Conservation (phyloP, 2,113 vertebrate genomes). For the Zosterops borbonicus region DNA sequence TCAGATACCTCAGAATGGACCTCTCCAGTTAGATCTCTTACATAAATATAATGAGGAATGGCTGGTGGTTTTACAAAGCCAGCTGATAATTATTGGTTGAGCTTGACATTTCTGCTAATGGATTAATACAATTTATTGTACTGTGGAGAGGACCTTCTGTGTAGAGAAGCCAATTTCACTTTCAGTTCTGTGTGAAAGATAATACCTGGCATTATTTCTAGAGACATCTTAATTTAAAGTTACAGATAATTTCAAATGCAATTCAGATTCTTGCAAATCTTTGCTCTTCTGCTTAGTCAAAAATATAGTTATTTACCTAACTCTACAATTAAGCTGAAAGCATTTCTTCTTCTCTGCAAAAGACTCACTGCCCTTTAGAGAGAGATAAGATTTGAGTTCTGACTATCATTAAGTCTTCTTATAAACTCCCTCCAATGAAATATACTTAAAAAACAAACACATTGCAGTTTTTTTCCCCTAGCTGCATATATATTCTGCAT, state of each 20-base stretch:
- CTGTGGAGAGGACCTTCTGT: not conserved
- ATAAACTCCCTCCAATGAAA: not conserved
- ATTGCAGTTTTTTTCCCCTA: not conserved
- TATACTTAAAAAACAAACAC: not conserved
- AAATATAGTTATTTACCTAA: constrained; percentile 23
- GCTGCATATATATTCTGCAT: not conserved
- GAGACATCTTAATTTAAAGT: constrained; percentile 24
- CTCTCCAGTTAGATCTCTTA: not conserved
- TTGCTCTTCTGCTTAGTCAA: not conserved
- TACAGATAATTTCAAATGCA: constrained; percentile 1
- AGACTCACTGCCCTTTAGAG: not conserved
- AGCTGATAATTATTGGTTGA: constrained; percentile 48
- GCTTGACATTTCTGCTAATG: constrained; percentile 46
- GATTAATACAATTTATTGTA: constrained; percentile 32
- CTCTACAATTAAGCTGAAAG: not conserved
- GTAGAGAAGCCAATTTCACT: constrained; percentile 1
- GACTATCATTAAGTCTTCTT: not conserved
- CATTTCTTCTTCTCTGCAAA: not conserved
- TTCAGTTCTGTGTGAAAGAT: constrained; percentile 3
- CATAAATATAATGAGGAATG: constrained; percentile 49
- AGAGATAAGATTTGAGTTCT: not conserved
- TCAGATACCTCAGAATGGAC: constrained; percentile 5
- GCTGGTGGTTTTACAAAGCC: not conserved
- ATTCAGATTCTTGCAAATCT: constrained; percentile 8
- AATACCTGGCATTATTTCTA: not conserved